Conservation (phyloP, 2,113 vertebrate genomes). For the Meleagris gallopavo region DNA sequence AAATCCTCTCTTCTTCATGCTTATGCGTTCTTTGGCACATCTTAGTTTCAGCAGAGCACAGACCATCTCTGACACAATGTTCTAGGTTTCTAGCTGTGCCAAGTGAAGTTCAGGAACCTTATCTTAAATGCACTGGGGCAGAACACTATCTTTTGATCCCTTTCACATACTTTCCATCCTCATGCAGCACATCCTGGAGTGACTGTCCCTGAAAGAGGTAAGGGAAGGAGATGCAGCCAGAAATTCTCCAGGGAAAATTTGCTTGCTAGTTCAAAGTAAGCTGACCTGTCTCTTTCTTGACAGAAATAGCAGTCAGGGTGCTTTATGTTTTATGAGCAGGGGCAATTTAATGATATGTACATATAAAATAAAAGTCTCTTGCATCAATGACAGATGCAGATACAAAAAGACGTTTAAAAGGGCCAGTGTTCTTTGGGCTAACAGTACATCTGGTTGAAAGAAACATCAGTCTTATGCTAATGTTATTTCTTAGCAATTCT, state of each 20-base stretch:
- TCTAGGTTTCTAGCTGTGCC: background rate
- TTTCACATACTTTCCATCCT: background rate
- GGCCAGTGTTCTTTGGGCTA: background rate
- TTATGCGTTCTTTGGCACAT: background rate
- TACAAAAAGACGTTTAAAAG: background rate
- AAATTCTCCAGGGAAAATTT: background rate
- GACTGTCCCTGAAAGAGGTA: background rate
- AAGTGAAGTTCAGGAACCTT: background rate
- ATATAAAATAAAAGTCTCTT: background rate
- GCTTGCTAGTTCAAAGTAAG: background rate
- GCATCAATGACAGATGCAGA: background rate
- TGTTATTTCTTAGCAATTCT: background rate
- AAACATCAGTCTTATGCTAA: background rate
- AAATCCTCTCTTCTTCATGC: too few relatives aligned
- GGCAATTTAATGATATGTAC: background rate
- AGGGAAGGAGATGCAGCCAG: background rate
- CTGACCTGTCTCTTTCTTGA: background rate
- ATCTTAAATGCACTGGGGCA: background rate
- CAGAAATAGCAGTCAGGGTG: background rate
- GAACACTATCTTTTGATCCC: background rate
- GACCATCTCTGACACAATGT: background rate
- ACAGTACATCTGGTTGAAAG: background rate
- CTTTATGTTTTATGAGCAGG: background rate
- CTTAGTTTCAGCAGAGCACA: background rate
- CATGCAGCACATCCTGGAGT: background rate